Base-by-base conservation (phyloP, 2,888 invertebrate genomes). In the Crematogaster levior region DNA sequence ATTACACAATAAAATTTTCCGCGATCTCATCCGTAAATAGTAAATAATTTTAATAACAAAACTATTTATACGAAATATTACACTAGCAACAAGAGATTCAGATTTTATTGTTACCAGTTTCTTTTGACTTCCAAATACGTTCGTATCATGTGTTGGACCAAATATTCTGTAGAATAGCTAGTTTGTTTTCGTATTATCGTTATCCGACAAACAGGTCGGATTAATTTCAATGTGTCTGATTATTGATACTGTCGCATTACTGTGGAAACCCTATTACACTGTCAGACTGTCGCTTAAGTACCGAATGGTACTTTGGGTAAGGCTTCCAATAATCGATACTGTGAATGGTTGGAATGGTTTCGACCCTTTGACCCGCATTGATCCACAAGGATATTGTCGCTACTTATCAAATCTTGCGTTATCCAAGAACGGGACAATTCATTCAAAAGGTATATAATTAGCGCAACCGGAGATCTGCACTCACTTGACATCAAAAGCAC, bases 191-290 rank as follows among this genome's bases (percentile, higher is more conserved):
- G 4, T 30, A 34, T 56, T 68, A 68, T 56, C 51, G 63, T 63
- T 68, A 77, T 53, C 63, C 51, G n/a, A 15, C 43, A 66, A 66
- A 65, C 68, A 68, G 68, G 37, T 43, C 43, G 56, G 68, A 77
- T 77, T 77, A 77, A 77, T 77, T 77, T 77, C 77, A 68, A 77
- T 68, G 68, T 34, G 68, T 30, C 77, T 77, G 77, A 77, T 77
- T 77, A 77, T 77, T 77, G 77, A 77, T 77, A 77, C 43, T 68
- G 77, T 43, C 77, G 66, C 43, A 68, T 53, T 46, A 56, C 77
- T 68, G 66, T 27, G 53, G 77, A 77, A 77, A 77, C 43, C 77
- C 77, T 77, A 77, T 77, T 77, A 77, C 30, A 68, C 43, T 60
- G 77, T 77, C 77, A 68, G 68, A 68, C 68, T 77, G 77, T 77